These are phyloP conservation scores for Acronicta psi DNA, from an alignment of 2,888 invertebrate genomes.

Conservation along the genomic window DNA sequence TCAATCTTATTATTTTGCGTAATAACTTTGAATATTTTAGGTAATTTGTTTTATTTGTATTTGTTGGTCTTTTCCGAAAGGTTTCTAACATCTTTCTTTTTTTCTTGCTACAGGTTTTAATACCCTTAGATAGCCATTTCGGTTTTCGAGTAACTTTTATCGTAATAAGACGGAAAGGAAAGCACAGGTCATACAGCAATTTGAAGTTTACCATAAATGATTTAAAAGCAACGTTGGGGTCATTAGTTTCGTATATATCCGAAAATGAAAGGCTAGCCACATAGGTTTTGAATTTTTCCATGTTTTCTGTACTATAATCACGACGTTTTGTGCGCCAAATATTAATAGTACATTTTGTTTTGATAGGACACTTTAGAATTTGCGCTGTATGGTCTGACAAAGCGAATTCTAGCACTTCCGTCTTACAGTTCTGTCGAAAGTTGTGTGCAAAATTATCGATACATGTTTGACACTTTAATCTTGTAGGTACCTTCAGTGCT, in stretches of 20 bases:
- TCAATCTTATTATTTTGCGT: conserved; percentile 9
- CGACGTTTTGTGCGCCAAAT: not conserved
- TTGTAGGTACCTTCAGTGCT: conserved; percentile 2
- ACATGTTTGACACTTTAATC: conserved; percentile 1
- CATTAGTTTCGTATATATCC: conserved; percentile 5
- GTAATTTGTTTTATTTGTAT: conserved; percentile 4
- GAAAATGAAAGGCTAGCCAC: conserved; percentile 3
- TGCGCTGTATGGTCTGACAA: not conserved
- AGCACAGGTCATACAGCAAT: conserved; percentile 9
- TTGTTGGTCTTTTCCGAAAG: not conserved
- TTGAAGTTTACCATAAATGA: conserved; percentile 3
- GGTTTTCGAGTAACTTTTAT: conserved; percentile 3
- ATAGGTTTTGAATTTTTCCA: conserved; percentile 6
- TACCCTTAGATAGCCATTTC: conserved; percentile 3
- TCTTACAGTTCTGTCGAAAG: too few species aligned
- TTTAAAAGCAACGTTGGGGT: conserved; percentile 8
- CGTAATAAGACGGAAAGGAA: conserved; percentile 2
- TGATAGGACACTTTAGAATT: conserved; percentile 6
- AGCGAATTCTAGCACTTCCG: too few species aligned
- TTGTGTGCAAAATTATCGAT: too few species aligned
- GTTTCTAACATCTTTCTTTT: conserved; percentile 4
- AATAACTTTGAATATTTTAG: not conserved
- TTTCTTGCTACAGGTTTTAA: conserved; percentile 3
- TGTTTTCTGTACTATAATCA: conserved; percentile 2
- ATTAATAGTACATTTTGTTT: conserved; percentile 7